Conservation (phyloP, 2,797 vertebrate genomes). For the Dendrocincla fuliginosa region DNA sequence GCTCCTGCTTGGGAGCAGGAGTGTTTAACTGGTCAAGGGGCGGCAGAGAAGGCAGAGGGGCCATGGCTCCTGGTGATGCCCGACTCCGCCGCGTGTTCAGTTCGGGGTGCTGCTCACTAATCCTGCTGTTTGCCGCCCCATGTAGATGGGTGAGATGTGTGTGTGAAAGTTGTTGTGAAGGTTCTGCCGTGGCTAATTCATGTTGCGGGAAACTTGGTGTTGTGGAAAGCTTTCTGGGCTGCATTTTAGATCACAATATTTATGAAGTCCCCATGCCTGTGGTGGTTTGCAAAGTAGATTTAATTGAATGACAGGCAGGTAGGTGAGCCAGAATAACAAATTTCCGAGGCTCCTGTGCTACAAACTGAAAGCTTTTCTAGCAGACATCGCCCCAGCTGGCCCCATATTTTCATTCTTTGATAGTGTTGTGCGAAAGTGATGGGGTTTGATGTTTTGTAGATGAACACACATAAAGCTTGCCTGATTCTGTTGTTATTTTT, state of each 20-base stretch:
- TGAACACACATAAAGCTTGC: not conserved
- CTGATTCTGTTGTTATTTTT: not conserved
- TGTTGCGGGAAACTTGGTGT: fast-evolving
- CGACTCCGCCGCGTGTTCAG: fast-evolving
- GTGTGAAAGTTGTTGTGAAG: not conserved
- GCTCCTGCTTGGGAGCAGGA: not conserved
- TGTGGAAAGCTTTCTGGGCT: not conserved
- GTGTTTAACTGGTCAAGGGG: fast-evolving
- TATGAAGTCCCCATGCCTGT: fast-evolving
- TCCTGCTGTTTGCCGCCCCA: not conserved
- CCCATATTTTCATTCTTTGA: not conserved
- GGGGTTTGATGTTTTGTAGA: not conserved
- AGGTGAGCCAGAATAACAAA: not conserved
- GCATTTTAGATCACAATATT: not conserved
- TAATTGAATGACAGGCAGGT: not conserved
- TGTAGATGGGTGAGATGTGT: fast-evolving
- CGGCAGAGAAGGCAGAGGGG: not conserved
- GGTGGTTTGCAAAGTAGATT: not conserved
- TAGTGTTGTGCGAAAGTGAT: not conserved
- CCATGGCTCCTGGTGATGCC: fast-evolving
- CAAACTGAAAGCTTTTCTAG: not conserved
- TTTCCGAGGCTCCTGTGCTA: not conserved
- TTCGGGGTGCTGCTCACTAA: fast-evolving
- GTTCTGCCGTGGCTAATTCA: fast-evolving
- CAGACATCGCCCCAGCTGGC: not conserved